These are phyloP conservation scores for Megaleporinus macrocephalus DNA, from an alignment of 2,113 vertebrate genomes.

Conservation along the genomic window DNA sequence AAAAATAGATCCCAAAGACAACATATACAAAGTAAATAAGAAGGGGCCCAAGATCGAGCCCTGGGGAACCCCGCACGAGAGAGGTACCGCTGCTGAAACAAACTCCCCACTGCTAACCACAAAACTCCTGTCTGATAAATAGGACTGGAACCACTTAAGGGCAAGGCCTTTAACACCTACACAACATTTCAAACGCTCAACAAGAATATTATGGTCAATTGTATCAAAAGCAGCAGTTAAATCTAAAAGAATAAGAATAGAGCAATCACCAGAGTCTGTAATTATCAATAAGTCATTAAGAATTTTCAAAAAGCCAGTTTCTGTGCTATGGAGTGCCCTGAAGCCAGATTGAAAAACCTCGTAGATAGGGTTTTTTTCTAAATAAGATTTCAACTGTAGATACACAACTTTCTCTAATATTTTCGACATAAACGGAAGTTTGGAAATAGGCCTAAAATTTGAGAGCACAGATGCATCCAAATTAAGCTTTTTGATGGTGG, in stretches of 20 bases:
- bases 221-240: background rate
- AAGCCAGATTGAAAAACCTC: conserved; percentile 15
- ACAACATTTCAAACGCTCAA: too few relatives aligned
- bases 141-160: background rate
- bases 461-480: background rate
- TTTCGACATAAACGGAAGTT: background rate
- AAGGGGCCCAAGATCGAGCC: background rate
- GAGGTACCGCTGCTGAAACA: background rate
- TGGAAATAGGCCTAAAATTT: conserved; percentile 4
- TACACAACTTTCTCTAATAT: conserved; percentile 10
- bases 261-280: background rate
- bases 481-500: background rate
- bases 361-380: background rate
- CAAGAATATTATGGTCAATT: too few relatives aligned
- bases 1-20: background rate
- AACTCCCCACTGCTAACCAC: background rate
- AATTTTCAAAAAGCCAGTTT: conserved; percentile 9
- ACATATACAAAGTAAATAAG: background rate
- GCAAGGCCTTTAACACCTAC: too few relatives aligned
- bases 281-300: background rate
- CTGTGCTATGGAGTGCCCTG: conserved; percentile 11
- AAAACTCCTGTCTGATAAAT: background rate
- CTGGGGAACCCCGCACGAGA: background rate
- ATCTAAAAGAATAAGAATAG: background rate
- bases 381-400: conserved; percentile 13